Percentiles rank a stretch among this genome's conserved stretches.
phyloP scores from a whole-genome alignment of 2,888 invertebrate genomes.

The Pediacus dermestoides region DNA sequence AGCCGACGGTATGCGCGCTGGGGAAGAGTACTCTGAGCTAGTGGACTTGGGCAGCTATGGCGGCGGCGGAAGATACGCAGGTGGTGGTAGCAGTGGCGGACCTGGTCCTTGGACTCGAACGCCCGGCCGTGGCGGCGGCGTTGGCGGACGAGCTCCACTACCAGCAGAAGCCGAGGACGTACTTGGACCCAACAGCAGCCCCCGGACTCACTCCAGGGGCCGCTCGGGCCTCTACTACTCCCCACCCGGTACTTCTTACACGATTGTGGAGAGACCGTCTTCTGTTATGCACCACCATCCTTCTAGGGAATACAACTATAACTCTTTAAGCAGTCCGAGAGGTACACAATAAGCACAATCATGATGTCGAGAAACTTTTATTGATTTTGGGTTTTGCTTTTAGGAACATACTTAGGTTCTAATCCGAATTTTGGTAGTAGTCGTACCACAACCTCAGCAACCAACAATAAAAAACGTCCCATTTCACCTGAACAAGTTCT shows the following conservation, averaged over 20 bases:
- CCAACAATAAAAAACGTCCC: constrained; percentile 69
- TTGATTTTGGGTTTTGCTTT: constrained; percentile 11
- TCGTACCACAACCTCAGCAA: constrained; percentile 36
- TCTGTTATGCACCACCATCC: constrained; percentile 60
- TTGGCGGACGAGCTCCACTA: constrained; percentile 59
- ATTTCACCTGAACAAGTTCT: constrained; percentile 78
- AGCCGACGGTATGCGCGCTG: constrained; percentile 44
- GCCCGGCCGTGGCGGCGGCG: constrained; percentile 58
- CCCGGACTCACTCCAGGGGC: constrained; percentile 49
- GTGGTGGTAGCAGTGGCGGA: constrained; percentile 4
- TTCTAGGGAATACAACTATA: constrained; percentile 47
- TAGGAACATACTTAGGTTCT: constrained; percentile 69
- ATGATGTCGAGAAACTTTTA: constrained; percentile 6
- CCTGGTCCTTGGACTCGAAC: constrained; percentile 29
- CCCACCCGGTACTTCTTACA: constrained; percentile 84
- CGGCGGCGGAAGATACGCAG: constrained; percentile 7
- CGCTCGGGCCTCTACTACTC: constrained; percentile 78
- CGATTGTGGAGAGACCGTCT: constrained; percentile 78
- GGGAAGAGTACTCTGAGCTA: constrained; percentile 49
- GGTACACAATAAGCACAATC: constrained; percentile 30
- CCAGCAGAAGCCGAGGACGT: constrained; percentile 57
- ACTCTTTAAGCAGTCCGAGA: constrained; percentile 48
- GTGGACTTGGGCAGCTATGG: constrained; percentile 43
- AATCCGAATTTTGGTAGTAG: constrained; percentile 55
- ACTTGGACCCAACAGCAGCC: constrained; percentile 53